Evolutionary conservation across 1,140 invertebrate species (phyloP).

Genomic region (Bombyx mori): DNA sequence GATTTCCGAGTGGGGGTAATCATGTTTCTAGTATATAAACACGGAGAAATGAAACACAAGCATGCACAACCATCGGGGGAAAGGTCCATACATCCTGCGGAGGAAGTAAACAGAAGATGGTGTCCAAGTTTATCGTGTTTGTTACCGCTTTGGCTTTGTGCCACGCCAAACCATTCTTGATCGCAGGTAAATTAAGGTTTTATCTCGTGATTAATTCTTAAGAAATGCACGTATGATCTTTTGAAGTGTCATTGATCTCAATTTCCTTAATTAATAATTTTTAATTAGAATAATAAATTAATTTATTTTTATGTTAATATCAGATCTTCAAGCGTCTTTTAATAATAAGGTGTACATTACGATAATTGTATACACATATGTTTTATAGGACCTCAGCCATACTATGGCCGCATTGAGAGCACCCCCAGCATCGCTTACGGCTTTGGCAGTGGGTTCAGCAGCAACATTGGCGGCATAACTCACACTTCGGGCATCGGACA

Average conservation of each 20-base stretch:
- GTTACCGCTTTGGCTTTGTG: conserved; percentile 26
- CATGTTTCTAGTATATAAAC: conserved; percentile 50
- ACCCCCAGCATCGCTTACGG: conserved; percentile 42
- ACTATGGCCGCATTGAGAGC: conserved; percentile 14
- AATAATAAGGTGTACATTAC: background rate
- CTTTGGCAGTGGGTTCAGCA: conserved; percentile 55
- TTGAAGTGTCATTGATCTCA: background rate
- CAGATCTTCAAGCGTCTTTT: background rate
- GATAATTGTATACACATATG: background rate
- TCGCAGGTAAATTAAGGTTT: conserved; percentile 24
- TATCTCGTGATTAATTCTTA: background rate
- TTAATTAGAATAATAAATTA: too few relatives aligned
- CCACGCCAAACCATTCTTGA: conserved; percentile 34
- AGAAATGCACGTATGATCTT: background rate
- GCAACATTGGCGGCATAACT: conserved; percentile 50
- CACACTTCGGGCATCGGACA: conserved; percentile 45
- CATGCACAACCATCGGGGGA: conserved; percentile 41
- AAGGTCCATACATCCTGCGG: conserved; percentile 28
- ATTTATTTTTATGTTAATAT: too few relatives aligned
- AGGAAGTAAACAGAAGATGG: conserved; percentile 29
- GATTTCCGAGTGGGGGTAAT: conserved; percentile 37
- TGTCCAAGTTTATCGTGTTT: conserved; percentile 30
- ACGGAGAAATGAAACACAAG: conserved; percentile 47
- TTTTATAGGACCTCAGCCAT: conserved; percentile 6
- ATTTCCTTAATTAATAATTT: background rate